Percentiles rank a stretch among this genome's conserved stretches.
Conservation (phyloP, 2,888 invertebrate genomes). For the Girardia tigrina region DNA sequence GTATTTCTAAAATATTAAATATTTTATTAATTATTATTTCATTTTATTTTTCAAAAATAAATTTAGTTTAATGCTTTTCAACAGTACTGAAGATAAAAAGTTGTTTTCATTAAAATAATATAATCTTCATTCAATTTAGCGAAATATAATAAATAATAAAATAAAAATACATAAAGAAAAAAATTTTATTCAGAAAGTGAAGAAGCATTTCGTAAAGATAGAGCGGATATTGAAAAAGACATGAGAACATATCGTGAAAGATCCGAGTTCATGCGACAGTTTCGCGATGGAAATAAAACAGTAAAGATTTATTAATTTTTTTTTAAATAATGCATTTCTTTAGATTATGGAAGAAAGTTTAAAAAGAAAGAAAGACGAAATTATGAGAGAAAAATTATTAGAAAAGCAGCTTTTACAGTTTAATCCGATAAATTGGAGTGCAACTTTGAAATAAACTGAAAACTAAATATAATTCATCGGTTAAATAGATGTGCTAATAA, state of each 20-base stretch:
- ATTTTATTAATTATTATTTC: too few species aligned
- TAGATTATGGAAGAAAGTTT: not conserved
- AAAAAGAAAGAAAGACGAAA: not conserved
- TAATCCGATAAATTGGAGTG: slow-evolving; percentile 27
- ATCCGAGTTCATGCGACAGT: slow-evolving; percentile 25
- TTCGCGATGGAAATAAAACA: slow-evolving; percentile 32
- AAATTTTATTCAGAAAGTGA: too few species aligned
- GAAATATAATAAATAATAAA: too few species aligned
- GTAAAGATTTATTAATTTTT: not conserved
- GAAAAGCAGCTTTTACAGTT: not conserved
- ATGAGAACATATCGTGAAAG: not conserved
- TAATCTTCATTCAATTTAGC: too few species aligned
- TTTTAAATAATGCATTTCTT: not conserved
- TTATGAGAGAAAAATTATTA: not conserved
- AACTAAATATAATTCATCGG: too few species aligned
- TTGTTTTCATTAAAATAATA: too few species aligned
- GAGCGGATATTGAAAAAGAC: slow-evolving; percentile 16
- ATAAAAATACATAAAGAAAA: too few species aligned
- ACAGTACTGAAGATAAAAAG: too few species aligned
- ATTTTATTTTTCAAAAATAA: too few species aligned
- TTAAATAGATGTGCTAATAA: too few species aligned
- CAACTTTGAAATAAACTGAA: not conserved
- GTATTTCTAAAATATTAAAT: too few species aligned
- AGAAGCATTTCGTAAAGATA: not conserved
- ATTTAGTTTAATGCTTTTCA: too few species aligned